These are phyloP conservation scores for Oxytorus armatus DNA, from an alignment of 2,888 invertebrate species.

Conservation along the genomic window DNA sequence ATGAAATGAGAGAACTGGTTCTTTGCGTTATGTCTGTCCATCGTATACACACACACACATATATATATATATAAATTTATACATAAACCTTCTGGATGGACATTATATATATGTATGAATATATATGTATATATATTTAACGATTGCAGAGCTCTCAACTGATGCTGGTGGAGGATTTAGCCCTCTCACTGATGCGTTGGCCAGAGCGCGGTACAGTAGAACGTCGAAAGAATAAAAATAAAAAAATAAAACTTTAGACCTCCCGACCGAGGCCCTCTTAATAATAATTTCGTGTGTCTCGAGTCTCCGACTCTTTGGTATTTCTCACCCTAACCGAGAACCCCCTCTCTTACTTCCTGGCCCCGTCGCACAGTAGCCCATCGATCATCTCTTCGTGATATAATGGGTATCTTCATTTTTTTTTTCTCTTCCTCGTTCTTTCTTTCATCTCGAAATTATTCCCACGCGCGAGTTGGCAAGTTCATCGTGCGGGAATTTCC, in stretches of 20 bases:
- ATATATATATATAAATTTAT: constrained; percentile 12
- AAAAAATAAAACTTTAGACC: constrained; percentile 36
- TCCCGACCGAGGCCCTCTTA: constrained; percentile 52
- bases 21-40: constrained; percentile 80
- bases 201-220: constrained; percentile 53
- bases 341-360: constrained; percentile 35
- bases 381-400: constrained; percentile 55
- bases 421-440: not conserved
- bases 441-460: not conserved
- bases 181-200: constrained; percentile 56
- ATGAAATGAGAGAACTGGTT: constrained; percentile 85
- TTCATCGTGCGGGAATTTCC: constrained; percentile 14
- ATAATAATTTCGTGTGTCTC: constrained; percentile 64
- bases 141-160: constrained; percentile 71
- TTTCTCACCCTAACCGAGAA: constrained; percentile 44
- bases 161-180: constrained; percentile 61
- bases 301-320: constrained; percentile 28
- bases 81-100: constrained; percentile 19
- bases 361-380: constrained; percentile 58
- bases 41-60: constrained; percentile 66
- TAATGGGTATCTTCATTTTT: constrained; percentile 8
- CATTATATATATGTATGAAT: constrained; percentile 17
- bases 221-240: constrained; percentile 16
- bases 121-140: constrained; percentile 38
- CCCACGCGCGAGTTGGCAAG: not conserved